A percentile compares a stretch with the other conserved stretches of the same genome.
Conservation (phyloP, 1,140 invertebrate species). For the Drosophila paulistorum region DNA sequence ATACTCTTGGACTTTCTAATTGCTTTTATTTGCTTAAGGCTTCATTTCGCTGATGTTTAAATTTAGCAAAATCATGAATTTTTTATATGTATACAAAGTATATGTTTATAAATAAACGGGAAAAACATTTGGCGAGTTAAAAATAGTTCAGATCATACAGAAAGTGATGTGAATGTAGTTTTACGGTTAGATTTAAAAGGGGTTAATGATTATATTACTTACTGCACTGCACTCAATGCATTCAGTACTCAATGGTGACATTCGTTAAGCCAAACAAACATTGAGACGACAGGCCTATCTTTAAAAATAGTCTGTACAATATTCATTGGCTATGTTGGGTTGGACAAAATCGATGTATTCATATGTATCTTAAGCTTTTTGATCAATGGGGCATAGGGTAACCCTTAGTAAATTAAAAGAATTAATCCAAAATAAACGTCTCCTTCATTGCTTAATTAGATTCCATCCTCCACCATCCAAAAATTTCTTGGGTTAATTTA, state of each 20-base stretch:
- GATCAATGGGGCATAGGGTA: too few species aligned
- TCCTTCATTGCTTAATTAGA: too few species aligned
- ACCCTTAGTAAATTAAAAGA: too few species aligned
- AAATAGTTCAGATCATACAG: slow-evolving; percentile 1
- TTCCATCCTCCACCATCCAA: too few species aligned
- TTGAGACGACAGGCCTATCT: neutral
- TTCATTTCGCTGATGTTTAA: slow-evolving; percentile 30
- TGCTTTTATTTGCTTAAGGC: slow-evolving; percentile 43
- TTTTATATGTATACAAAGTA: neutral
- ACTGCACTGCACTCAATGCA: neutral
- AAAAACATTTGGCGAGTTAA: neutral
- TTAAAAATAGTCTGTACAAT: neutral
- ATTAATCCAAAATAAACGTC: too few species aligned
- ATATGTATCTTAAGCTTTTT: too few species aligned
- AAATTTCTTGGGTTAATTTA: too few species aligned
- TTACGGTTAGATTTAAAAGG: neutral
- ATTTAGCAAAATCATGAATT: slow-evolving; percentile 5
- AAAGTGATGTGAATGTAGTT: neutral
- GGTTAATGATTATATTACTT: neutral
- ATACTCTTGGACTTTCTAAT: slow-evolving; percentile 67
- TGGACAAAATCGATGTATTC: too few species aligned
- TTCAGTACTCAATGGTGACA: neutral
- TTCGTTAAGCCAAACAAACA: neutral
- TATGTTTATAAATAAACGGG: neutral
- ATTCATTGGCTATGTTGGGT: too few species aligned